Evolutionary conservation across 2,888 invertebrate species (phyloP).

Genomic region (Gastracanthus pulcherrimus): DNA sequence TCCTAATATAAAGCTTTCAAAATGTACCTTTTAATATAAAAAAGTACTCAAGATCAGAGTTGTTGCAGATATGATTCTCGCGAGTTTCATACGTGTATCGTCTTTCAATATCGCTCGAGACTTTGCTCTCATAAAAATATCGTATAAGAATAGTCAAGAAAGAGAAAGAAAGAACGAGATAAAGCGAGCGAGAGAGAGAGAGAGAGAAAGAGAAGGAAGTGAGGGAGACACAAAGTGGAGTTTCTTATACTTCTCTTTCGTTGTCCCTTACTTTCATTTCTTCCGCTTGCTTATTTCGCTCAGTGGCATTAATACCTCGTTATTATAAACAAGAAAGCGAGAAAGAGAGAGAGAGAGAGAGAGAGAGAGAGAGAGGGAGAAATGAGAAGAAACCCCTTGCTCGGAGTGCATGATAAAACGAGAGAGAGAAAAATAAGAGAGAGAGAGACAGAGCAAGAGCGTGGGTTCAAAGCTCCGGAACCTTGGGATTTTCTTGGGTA

Average conservation of each 20-base stretch:
- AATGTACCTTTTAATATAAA: not conserved
- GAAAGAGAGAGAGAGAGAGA: not conserved
- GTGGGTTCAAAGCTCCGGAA: slow-evolving; percentile 34
- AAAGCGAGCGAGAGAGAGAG: not conserved
- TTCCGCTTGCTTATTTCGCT: slow-evolving; percentile 5
- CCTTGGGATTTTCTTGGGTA: slow-evolving; percentile 47
- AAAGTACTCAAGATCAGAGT: not conserved
- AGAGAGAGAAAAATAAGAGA: not conserved
- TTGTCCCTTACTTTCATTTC: not conserved
- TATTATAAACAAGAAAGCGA: slow-evolving; percentile 38
- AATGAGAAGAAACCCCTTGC: not conserved
- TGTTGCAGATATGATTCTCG: too few species aligned
- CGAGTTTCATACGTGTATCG: not conserved
- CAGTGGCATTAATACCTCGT: slow-evolving; percentile 34
- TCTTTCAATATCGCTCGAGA: slow-evolving; percentile 4
- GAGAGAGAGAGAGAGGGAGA: not conserved
- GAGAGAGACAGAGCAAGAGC: not conserved
- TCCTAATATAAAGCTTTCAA: not conserved
- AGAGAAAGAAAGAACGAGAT: not conserved
- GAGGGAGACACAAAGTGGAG: not conserved
- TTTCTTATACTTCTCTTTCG: not conserved
- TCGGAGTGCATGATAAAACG: slow-evolving; percentile 9
- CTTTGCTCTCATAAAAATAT: not conserved
- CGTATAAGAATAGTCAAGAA: not conserved
- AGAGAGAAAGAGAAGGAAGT: not conserved